These are phyloP conservation scores for Cryptus armator DNA, from an alignment of 2,888 invertebrate species.

Conservation along the genomic window DNA sequence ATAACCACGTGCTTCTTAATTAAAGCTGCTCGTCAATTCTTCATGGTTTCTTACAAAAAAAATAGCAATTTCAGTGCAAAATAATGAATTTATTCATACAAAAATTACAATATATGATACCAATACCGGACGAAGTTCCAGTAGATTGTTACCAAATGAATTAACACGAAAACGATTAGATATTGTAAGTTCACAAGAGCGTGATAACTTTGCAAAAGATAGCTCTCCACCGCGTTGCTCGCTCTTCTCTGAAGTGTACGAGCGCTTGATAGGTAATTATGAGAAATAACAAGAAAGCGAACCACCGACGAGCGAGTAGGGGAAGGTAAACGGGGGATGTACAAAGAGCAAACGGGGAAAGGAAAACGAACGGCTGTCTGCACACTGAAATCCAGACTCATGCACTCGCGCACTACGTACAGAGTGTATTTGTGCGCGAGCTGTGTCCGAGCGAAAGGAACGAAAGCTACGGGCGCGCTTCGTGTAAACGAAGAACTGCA, in stretches of 20 bases:
- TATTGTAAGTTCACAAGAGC: no score
- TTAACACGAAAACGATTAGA: background rate
- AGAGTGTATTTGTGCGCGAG: background rate
- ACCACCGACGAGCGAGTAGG: background rate
- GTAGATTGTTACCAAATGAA: background rate
- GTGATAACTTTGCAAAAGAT: no score
- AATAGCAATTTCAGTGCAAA: no score
- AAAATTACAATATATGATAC: no score
- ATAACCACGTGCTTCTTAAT: no score
- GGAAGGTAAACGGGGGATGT: background rate
- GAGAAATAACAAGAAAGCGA: conserved; percentile 16
- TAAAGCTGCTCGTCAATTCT: no score
- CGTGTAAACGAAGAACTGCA: conserved; percentile 18
- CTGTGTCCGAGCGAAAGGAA: conserved; percentile 4
- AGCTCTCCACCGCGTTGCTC: background rate
- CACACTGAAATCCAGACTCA: background rate
- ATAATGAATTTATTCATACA: no score
- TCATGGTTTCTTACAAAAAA: no score
- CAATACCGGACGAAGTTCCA: no score
- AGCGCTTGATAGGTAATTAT: conserved; percentile 10
- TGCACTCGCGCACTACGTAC: background rate
- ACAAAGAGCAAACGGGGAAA: background rate
- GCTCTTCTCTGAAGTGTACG: background rate
- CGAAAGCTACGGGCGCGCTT: background rate
- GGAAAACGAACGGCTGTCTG: conserved; percentile 19